Conservation (phyloP, 53 echinoderm and acorn worm genomes). For the Apostichopus leukothele region DNA sequence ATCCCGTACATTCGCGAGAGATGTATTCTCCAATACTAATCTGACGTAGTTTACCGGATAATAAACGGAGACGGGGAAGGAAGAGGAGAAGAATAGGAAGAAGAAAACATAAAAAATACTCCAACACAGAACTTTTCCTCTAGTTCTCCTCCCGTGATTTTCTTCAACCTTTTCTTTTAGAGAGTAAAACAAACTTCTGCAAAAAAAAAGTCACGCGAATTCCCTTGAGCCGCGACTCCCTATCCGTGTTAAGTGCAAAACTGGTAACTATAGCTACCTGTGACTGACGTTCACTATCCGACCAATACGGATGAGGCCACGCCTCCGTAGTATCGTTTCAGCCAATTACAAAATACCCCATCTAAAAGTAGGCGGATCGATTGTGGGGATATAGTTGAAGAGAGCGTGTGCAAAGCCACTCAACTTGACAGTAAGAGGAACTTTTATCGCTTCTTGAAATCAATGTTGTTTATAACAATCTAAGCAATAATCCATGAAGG, state of each 20-base stretch:
- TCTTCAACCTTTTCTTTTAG: conserved; percentile 16
- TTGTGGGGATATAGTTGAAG: not conserved
- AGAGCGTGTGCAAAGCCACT: not conserved
- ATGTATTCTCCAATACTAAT: not conserved
- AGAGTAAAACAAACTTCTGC: conserved; percentile 36
- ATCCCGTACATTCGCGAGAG: conserved; percentile 15
- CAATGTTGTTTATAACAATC: not conserved
- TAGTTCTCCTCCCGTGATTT: not conserved
- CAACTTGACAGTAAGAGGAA: no score
- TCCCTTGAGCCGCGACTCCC: conserved; percentile 18
- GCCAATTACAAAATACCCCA: not conserved
- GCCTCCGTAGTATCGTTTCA: not conserved
- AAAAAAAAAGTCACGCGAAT: conserved; percentile 27
- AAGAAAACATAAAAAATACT: not conserved
- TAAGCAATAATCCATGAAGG: not conserved
- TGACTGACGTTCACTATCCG: conserved; percentile 25
- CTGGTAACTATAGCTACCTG: conserved; percentile 2
- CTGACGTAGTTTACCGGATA: not conserved
- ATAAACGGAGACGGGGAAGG: not conserved
- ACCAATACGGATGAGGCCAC: conserved; percentile 4
- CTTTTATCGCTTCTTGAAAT: no score
- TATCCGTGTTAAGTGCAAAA: conserved; percentile 19
- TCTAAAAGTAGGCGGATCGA: not conserved
- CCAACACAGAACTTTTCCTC: not conserved
- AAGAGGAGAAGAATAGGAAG: not conserved